phyloP scores from a whole-genome alignment of 2,888 invertebrate genomes.

The Ormia ochracea region DNA sequence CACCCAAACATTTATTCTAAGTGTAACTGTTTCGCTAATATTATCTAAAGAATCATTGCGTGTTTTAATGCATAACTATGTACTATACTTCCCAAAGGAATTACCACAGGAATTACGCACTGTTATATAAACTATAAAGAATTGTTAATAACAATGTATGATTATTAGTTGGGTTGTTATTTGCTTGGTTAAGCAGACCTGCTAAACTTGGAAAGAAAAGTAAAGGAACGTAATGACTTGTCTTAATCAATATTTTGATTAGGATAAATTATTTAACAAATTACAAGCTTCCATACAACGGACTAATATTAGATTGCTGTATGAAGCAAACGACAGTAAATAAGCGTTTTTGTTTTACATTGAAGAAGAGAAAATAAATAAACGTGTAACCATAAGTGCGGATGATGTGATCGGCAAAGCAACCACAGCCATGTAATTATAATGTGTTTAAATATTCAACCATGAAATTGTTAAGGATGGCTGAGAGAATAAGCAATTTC shows the following conservation, averaged over 20 bases:
- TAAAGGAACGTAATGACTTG: background rate
- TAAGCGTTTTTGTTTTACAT: background rate
- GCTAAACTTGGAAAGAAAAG: background rate
- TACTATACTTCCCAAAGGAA: background rate
- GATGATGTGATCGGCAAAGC: background rate
- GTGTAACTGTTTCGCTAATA: constrained; percentile 39
- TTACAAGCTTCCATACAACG: constrained; percentile 52
- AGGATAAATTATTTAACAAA: constrained; percentile 40
- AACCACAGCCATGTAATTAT: constrained; percentile 9
- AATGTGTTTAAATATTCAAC: constrained; percentile 45
- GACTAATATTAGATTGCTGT: background rate
- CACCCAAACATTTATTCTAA: constrained; percentile 12
- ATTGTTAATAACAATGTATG: constrained; percentile 40
- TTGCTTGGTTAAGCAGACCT: constrained; percentile 40
- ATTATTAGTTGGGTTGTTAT: constrained; percentile 48
- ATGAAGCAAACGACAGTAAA: background rate
- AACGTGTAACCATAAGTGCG: background rate
- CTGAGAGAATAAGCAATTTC: background rate
- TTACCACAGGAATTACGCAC: constrained; percentile 28
- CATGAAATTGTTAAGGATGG: constrained; percentile 46
- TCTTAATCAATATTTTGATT: constrained; percentile 27
- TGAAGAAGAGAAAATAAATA: background rate
- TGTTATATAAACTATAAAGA: background rate
- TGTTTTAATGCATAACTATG: constrained; percentile 53
- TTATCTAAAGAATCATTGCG: constrained; percentile 52